These are phyloP conservation scores for Plestiodon gilberti DNA, from an alignment of 2,113 vertebrate species.

Conservation along the genomic window DNA sequence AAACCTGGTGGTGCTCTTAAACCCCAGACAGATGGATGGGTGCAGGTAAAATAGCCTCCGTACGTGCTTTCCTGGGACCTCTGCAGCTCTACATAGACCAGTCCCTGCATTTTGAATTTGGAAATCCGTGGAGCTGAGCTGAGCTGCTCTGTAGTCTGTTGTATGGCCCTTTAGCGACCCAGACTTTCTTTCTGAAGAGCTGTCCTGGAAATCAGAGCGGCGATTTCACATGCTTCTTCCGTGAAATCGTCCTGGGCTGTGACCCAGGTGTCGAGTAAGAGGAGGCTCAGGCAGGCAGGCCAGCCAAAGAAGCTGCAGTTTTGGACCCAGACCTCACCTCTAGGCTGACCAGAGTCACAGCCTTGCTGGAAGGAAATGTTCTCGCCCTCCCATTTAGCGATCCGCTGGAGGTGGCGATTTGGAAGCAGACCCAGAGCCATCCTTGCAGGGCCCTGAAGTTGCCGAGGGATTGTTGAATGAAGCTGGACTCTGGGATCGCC, in stretches of 20 bases:
- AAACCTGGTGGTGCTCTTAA: not conserved
- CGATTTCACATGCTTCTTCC: conserved; percentile 38
- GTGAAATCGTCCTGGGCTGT: conserved; percentile 49
- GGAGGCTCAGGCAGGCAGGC: conserved; percentile 27
- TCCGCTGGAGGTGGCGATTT: not conserved
- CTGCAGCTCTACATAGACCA: not conserved
- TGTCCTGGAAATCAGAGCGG: conserved; percentile 60
- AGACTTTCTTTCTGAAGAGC: conserved; percentile 54
- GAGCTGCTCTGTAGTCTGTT: conserved; percentile 35
- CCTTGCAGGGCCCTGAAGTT: not conserved
- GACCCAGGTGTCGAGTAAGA: conserved; percentile 22
- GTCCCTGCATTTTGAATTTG: not conserved
- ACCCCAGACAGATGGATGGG: not conserved
- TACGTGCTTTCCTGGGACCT: conserved; percentile 12
- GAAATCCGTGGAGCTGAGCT: not conserved
- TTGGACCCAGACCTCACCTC: conserved; percentile 24
- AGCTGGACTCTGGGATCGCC: fast-evolving
- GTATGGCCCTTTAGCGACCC: conserved; percentile 50
- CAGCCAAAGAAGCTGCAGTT: conserved; percentile 13
- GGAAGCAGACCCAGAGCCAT: not conserved
- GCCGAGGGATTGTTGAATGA: not conserved
- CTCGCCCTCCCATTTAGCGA: not conserved
- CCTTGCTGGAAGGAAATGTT: not conserved
- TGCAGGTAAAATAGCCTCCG: not conserved
- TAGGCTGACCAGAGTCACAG: not conserved